These are phyloP conservation scores for Onychomys torridus DNA, from an alignment of 2,797 vertebrate species.

Conservation along the genomic window DNA sequence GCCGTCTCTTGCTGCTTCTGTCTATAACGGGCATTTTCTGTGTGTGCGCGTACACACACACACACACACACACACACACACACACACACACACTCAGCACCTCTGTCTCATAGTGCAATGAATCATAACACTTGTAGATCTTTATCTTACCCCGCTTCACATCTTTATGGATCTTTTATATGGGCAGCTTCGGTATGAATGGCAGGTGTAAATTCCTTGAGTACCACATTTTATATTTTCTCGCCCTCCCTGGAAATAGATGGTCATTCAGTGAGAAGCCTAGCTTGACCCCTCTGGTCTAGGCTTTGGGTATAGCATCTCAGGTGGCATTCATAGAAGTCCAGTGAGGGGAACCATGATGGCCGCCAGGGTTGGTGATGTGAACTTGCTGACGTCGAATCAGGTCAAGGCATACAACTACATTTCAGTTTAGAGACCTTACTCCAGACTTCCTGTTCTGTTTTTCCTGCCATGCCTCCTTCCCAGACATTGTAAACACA, in stretches of 20 bases:
- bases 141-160: background rate
- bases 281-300: background rate
- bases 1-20: background rate
- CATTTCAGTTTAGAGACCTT: background rate
- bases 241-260: background rate
- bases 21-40: background rate
- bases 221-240: background rate
- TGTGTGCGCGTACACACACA: too few species aligned
- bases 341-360: background rate
- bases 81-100: too few species aligned
- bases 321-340: background rate
- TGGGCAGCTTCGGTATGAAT: background rate
- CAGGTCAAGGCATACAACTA: background rate
- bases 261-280: background rate
- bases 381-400: background rate
- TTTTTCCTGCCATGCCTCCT: background rate
- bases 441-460: background rate
- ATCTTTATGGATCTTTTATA: background rate
- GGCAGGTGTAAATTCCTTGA: conserved; percentile 4
- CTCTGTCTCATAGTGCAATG: background rate
- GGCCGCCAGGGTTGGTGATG: background rate
- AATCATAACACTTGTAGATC: background rate
- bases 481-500: background rate
- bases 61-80: too few species aligned
- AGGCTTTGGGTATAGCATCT: rapidly evolving